Base-by-base conservation (phyloP, 1,140 invertebrate species). In the Drosophila jambulina region DNA sequence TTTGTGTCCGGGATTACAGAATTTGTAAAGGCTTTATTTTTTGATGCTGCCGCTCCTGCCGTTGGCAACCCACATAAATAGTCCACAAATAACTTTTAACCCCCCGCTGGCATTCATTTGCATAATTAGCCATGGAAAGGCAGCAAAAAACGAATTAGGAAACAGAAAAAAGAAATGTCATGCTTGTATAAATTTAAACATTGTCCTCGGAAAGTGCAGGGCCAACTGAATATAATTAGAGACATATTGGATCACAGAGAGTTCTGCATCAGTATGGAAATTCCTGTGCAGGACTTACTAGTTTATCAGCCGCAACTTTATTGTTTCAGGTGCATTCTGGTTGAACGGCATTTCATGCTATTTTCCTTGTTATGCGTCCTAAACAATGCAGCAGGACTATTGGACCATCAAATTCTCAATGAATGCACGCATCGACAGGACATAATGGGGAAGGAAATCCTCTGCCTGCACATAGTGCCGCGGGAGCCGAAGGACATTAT, bases 181-280 rank as follows among this genome's bases (percentile, higher is more conserved):
- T 72, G 53, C 69, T 82, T 68, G 57, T 82, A 69, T 75, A 78
- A 75, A 75, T 82, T 56, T 61, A 61, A 79, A 48, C 63, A 76
- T 61, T 79, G 54, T 60, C 36, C 69, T 46, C 53, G 68, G 21
- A 82, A 63, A 78, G 43, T 78, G 60, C 57, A 36, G 34, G 21
- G n/a, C 10, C 67, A 58, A 72, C 29, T 42, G 69, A 72, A 72
- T 72, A 36, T 72, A 72, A 72, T 72, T 72, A 72, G 38, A 59
- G 43, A 27, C 23, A 46, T 57, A 71, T 71, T 40, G 65, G 68
- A 45, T 25, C 58, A 34, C 36, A 21, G 23, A 27, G 21, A 25
- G 17, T 12, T 29, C 2, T 54, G 32, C 53, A 10, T 38, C 32
- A n/a, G 21, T 17, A 25, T 36, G 53, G 34, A 23, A 54, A 38